Conservation (phyloP, 2,797 vertebrate genomes). For the Vireo griseus region DNA sequence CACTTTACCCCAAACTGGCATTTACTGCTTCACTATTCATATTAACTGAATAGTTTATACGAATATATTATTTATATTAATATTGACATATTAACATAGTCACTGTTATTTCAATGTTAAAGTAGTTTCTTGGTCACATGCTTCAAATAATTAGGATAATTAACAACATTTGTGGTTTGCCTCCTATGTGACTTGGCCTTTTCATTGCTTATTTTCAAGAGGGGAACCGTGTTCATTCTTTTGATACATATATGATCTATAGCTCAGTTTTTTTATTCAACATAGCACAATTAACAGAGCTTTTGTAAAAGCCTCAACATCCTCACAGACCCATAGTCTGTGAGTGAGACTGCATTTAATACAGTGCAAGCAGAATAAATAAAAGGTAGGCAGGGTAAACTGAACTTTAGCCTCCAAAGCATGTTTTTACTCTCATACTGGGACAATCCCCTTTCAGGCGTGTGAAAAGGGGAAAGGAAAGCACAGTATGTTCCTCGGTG, state of each 20-base stretch:
- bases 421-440: neutral
- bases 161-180: neutral
- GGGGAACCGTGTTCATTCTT: neutral
- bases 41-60: no score
- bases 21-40: neutral
- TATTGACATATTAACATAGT: no score
- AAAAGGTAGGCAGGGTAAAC: neutral
- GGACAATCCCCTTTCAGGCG: neutral
- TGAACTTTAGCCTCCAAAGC: slow-evolving; percentile 15
- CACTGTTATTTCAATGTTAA: neutral
- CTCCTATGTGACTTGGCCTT: neutral
- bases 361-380: neutral
- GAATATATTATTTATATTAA: no score
- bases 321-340: neutral
- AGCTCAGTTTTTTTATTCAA: neutral
- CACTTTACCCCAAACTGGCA: neutral
- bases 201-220: neutral
- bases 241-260: neutral
- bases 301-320: neutral
- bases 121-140: neutral
- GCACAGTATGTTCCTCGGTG: fast-evolving
- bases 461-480: neutral
- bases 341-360: neutral
- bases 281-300: neutral
- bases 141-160: neutral